Evolutionary conservation across 2,888 invertebrate genomes (phyloP).

Genomic region (Masnerella sp.): DNA sequence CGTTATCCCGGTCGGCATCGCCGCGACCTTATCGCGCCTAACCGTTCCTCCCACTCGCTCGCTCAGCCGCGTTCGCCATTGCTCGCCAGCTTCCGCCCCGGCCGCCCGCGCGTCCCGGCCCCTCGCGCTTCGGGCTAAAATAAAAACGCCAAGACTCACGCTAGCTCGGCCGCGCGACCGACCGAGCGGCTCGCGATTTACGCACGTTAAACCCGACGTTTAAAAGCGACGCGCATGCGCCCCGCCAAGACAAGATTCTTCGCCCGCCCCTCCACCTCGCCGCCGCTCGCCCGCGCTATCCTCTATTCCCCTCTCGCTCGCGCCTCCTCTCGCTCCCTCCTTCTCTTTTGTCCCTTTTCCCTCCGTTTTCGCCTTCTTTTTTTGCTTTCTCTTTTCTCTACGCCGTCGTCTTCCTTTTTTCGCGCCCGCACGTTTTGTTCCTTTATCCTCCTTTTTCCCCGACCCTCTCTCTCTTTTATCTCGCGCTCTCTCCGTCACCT

Average conservation of each 20-base stretch:
- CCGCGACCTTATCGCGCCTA: constrained; percentile 49
- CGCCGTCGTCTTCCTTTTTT: constrained; percentile 44
- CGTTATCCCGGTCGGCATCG: constrained; percentile 56
- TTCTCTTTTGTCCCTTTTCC: constrained; percentile 21
- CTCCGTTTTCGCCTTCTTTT: constrained; percentile 25
- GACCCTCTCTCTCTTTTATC: constrained; percentile 13
- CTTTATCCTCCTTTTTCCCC: constrained; percentile 22
- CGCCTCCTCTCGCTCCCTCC: too few relatives aligned
- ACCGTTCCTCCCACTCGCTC: constrained; percentile 47
- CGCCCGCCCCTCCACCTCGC: constrained; percentile 22
- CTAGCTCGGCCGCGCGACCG: constrained; percentile 57
- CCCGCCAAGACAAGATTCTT: constrained; percentile 37
- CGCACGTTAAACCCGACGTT: constrained; percentile 67
- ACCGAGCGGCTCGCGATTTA: constrained; percentile 65
- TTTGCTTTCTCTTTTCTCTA: constrained; percentile 42
- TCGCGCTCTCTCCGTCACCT: constrained; percentile 20
- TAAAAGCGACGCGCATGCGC: constrained; percentile 71
- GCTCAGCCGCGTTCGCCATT: constrained; percentile 52
- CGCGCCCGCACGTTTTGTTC: constrained; percentile 47
- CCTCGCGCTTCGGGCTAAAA: constrained; percentile 71
- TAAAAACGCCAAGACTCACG: constrained; percentile 66
- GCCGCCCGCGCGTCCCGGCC: constrained; percentile 57
- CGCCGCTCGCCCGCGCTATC: constrained; percentile 8
- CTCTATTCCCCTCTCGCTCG: too few relatives aligned
- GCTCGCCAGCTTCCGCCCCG: constrained; percentile 32